Conservation (phyloP, 2,113 vertebrate genomes). For the Paracanthobrama guichenoti region DNA sequence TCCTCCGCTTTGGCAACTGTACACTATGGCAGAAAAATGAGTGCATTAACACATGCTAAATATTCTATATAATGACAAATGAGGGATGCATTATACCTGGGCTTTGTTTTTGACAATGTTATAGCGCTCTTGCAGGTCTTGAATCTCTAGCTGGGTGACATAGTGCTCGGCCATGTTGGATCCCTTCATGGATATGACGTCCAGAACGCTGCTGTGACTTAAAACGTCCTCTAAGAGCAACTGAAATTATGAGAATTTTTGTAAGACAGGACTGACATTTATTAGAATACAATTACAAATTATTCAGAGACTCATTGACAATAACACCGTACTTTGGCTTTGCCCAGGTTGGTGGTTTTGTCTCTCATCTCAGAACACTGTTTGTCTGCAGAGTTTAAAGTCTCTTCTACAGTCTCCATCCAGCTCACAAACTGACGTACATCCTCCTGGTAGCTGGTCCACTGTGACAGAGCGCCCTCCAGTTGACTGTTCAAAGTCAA, state of each 20-base stretch:
- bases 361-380: conserved; percentile 88
- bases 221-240: conserved; percentile 91
- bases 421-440: conserved; percentile 89
- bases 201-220: conserved; percentile 86
- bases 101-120: conserved; percentile 79
- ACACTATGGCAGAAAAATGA: conserved; percentile 70
- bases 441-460: conserved; percentile 97
- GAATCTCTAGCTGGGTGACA: conserved; percentile 88
- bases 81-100: conserved; percentile 73
- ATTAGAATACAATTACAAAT: not conserved
- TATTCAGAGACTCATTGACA: not conserved
- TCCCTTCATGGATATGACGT: conserved; percentile 89
- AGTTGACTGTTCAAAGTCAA: conserved; percentile 80
- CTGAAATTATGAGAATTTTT: conserved; percentile 69
- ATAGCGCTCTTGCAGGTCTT: conserved; percentile 93
- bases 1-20: conserved; percentile 84
- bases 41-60: not conserved
- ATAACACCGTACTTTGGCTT: conserved; percentile 82
- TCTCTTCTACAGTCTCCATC: conserved; percentile 90
- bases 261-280: not conserved
- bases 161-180: conserved; percentile 89
- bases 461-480: conserved; percentile 93
- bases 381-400: conserved; percentile 80
- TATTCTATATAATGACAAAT: not conserved
- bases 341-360: conserved; percentile 87